These are phyloP conservation scores for Lethenteron camtschaticum DNA, from an alignment of 2,113 vertebrate species.

Conservation along the genomic window DNA sequence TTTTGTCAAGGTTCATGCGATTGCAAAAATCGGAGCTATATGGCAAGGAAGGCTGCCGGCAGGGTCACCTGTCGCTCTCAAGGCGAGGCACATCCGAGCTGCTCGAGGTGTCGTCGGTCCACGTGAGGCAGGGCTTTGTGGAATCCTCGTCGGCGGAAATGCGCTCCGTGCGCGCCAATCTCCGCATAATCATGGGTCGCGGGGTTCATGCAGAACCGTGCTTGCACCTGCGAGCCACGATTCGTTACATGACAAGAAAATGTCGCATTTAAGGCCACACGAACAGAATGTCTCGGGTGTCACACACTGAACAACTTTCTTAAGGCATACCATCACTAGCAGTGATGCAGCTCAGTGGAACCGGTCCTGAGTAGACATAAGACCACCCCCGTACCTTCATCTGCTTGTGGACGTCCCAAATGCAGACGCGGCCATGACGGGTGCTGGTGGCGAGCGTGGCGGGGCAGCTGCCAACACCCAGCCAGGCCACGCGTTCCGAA, in stretches of 20 bases:
- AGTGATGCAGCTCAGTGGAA: conserved; percentile 1
- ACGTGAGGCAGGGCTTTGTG: conserved; percentile 18
- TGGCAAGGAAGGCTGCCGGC: too few relatives aligned
- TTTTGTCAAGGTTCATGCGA: too few relatives aligned
- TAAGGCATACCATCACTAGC: background rate
- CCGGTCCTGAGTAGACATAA: conserved; percentile 1
- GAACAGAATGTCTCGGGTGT: too few relatives aligned
- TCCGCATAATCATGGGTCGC: conserved; percentile 1
- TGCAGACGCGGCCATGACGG: conserved; percentile 83
- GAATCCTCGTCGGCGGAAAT: conserved; percentile 3
- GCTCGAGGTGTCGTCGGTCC: conserved; percentile 81
- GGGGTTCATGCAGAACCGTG: conserved; percentile 6
- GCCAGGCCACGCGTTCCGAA: conserved; percentile 79
- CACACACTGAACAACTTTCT: too few relatives aligned
- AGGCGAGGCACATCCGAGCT: conserved; percentile 94
- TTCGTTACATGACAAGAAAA: too few relatives aligned
- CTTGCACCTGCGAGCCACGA: background rate
- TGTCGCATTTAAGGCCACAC: too few relatives aligned
- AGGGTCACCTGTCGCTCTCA: conserved; percentile 72
- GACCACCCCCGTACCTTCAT: conserved; percentile 54
- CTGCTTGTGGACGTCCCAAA: conserved; percentile 97
- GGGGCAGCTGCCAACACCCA: conserved; percentile 86
- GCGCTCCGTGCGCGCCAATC: background rate
- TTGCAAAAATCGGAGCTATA: too few relatives aligned
- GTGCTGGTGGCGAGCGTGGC: conserved; percentile 89